These are phyloP conservation scores for Drosophila auraria DNA, from an alignment of 1,140 invertebrate genomes.

Conservation along the genomic window DNA sequence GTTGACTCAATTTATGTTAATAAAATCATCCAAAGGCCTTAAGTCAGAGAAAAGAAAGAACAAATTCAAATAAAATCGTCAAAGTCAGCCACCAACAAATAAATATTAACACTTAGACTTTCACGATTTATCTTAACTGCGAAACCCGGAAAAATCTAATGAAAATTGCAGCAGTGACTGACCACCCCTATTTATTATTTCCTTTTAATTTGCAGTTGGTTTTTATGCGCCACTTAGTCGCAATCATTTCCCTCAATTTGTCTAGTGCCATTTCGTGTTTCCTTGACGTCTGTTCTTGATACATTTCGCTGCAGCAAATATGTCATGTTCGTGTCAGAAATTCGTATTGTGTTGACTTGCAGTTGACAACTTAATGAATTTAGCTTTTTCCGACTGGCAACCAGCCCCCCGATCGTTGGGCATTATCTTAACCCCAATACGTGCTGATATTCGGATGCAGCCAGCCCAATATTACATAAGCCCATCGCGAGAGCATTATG, in stretches of 20 bases:
- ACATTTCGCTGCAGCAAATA: conserved; percentile 24
- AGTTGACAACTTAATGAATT: conserved; percentile 84
- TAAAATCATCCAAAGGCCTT: too few species aligned
- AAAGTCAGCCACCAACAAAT: too few species aligned
- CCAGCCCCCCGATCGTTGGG: conserved; percentile 27
- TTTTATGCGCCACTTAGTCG: conserved; percentile 6
- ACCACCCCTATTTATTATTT: conserved; percentile 38
- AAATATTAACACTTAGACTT: background rate
- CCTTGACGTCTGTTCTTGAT: conserved; percentile 13
- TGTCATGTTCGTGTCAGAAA: conserved; percentile 75
- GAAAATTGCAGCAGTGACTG: conserved; percentile 8
- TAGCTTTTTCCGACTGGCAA: conserved; percentile 25
- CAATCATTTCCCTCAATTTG: conserved; percentile 15
- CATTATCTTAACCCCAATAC: conserved; percentile 67
- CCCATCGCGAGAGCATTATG: conserved; percentile 57
- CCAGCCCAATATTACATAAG: conserved; percentile 37
- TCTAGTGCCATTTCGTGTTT: conserved; percentile 2
- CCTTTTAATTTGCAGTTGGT: conserved; percentile 17
- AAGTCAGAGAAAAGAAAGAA: too few species aligned
- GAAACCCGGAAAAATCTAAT: background rate
- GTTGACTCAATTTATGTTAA: too few species aligned
- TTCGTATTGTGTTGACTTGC: conserved; percentile 81
- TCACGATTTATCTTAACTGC: background rate
- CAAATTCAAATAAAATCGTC: too few species aligned
- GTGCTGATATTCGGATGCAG: conserved; percentile 51